These are phyloP conservation scores for Argyrosomus regius DNA, from an alignment of 2,797 vertebrate genomes.

Conservation along the genomic window DNA sequence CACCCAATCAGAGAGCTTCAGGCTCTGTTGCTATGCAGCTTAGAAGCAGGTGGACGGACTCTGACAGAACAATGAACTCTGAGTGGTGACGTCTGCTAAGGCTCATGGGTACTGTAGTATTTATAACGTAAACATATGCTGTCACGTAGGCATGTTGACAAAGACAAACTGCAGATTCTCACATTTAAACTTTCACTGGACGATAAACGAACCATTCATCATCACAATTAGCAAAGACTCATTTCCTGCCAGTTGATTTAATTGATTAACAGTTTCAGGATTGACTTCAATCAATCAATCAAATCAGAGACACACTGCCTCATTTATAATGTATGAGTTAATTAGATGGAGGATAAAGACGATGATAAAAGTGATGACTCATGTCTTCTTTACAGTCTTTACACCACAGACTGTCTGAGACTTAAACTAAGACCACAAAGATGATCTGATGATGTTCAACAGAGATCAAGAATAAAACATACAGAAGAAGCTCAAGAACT, in stretches of 20 bases:
- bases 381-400: neutral
- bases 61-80: neutral
- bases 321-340: conserved; percentile 26
- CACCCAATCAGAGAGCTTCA: too few relatives aligned
- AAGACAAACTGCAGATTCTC: neutral
- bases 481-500: too few relatives aligned
- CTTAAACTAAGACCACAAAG: too few relatives aligned
- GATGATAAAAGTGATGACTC: conserved; percentile 31
- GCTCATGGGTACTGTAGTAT: neutral
- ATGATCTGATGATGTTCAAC: too few relatives aligned
- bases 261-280: neutral
- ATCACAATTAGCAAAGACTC: neutral
- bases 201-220: neutral
- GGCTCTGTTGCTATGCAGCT: too few relatives aligned
- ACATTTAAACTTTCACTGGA: neutral
- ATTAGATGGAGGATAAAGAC: conserved; percentile 31
- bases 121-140: neutral
- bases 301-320: neutral
- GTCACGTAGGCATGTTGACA: too few relatives aligned
- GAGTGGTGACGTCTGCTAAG: neutral
- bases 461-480: too few relatives aligned
- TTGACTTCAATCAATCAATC: conserved; percentile 7
- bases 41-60: too few relatives aligned
- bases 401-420: too few relatives aligned
- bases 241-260: conserved; percentile 14